Evolutionary conservation across 2,888 invertebrate genomes (phyloP), one percentile per base, ranked within the genome.

Genomic region (Meloe dianella): DNA sequence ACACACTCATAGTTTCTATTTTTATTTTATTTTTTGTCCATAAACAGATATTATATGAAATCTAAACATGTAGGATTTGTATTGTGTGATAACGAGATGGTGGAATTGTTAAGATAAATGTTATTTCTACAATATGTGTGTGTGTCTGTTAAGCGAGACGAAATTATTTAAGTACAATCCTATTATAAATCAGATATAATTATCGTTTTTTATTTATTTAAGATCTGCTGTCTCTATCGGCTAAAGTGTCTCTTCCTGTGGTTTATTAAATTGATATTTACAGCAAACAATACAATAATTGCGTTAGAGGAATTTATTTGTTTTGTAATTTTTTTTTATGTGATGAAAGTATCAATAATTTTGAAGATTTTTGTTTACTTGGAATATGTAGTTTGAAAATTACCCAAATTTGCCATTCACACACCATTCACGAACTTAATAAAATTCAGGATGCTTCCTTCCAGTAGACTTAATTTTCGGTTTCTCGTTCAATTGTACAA

Each of bases 51-150:
- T 10, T 54, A 3, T 54, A 8, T 47, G 20, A 47, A 47, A 22
- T 51, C 14, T 27, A 54, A 54, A 54, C 54, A 54, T 27, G 14
- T 27, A 14, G 54, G 27, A 54, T 54, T 54, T 54, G 14, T 54
- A 47, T 54, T 54, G n/a, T 54, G 14, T 27, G 54, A 54, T 54
- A 54, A 54, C 27, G 54, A 12, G 54, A 51, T 51, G 24, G 14
- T 24, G 54, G 24, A 14, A 27, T n/a, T 54, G 54, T 54, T 54
- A 54, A 54, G 54, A 54, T 54, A 54, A 54, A 54, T 54, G 54
- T 54, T 54, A 54, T 24, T 54, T 54, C 54, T 47, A 47, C 47
- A 47, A 47, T 35, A 14, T 17, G 17, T 41, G n/a, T 24, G 12
- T 24, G 54, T 41, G n/a, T 24, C 24, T 24, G 54, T 24, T 54